Evolutionary conservation across 2,888 invertebrate species (phyloP).

Genomic region (Sphaerophoria rueppellii): DNA sequence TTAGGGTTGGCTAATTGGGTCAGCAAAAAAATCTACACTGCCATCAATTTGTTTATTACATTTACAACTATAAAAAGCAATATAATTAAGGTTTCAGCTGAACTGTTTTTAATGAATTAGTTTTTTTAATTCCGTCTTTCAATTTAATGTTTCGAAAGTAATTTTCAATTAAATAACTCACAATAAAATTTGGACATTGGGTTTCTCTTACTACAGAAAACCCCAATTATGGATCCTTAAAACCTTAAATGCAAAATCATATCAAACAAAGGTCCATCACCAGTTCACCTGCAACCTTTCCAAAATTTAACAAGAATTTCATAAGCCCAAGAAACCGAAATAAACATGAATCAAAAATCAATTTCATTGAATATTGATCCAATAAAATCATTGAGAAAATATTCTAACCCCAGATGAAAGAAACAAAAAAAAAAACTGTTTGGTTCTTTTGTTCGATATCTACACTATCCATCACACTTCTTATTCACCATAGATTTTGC

Average conservation of each 20-base stretch:
- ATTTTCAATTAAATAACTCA: too few relatives aligned
- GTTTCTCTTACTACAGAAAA: neutral
- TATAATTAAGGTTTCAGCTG: too few relatives aligned
- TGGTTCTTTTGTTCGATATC: neutral
- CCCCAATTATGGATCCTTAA: neutral
- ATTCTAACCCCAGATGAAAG: neutral
- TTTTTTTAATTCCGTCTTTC: too few relatives aligned
- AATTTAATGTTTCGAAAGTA: too few relatives aligned
- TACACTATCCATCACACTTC: conserved; percentile 15
- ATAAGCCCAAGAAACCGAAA: neutral
- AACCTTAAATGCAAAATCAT: neutral
- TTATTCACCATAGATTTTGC: conserved; percentile 5
- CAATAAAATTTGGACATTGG: too few relatives aligned
- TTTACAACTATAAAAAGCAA: too few relatives aligned
- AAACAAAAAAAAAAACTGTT: neutral
- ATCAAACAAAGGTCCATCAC: neutral
- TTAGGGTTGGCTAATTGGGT: too few relatives aligned
- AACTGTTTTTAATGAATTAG: too few relatives aligned
- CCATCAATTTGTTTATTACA: too few relatives aligned
- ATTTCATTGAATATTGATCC: conserved; percentile 1
- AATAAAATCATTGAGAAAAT: neutral
- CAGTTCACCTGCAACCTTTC: neutral
- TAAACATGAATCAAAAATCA: neutral
- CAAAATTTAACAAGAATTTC: neutral
- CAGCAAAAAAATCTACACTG: too few relatives aligned